These are phyloP conservation scores for Calliphora vomitoria DNA, from an alignment of 2,888 invertebrate genomes.

Conservation along the genomic window DNA sequence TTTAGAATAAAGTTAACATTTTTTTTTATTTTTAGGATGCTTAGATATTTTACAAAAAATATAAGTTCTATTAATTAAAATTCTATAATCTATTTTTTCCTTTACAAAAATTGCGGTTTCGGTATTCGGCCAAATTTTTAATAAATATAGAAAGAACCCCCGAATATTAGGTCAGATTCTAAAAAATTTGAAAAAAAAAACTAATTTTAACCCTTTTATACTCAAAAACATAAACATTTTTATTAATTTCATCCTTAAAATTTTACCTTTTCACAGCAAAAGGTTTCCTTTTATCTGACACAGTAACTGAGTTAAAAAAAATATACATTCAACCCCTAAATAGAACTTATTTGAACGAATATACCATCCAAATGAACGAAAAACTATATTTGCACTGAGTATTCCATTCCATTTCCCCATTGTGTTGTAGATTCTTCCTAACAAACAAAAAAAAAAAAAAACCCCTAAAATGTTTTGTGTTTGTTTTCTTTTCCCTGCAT, in stretches of 20 bases:
- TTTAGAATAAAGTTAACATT: no score
- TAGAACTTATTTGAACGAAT: not conserved
- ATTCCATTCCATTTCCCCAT: not conserved
- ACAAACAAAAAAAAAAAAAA: slow-evolving; percentile 71
- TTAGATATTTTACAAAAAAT: no score
- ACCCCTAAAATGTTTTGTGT: not conserved
- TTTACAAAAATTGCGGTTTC: no score
- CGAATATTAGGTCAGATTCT: no score
- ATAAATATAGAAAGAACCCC: no score
- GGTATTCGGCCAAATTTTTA: no score
- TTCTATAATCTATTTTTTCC: no score
- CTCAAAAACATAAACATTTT: slow-evolving; percentile 11
- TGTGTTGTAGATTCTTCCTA: not conserved
- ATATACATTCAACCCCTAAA: slow-evolving; percentile 42
- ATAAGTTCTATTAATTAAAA: no score
- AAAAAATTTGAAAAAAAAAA: not conserved
- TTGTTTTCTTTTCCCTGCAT: slow-evolving; percentile 12
- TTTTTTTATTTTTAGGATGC: no score
- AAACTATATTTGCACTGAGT: not conserved
- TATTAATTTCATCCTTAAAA: slow-evolving; percentile 5
- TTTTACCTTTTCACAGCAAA: slow-evolving; percentile 13
- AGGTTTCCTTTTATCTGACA: slow-evolving; percentile 17
- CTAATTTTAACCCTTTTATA: slow-evolving; percentile 26
- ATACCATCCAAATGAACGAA: not conserved
- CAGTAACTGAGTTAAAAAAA: not conserved